Conservation (phyloP, 1,140 invertebrate species). For the Calephelis nemesis region DNA sequence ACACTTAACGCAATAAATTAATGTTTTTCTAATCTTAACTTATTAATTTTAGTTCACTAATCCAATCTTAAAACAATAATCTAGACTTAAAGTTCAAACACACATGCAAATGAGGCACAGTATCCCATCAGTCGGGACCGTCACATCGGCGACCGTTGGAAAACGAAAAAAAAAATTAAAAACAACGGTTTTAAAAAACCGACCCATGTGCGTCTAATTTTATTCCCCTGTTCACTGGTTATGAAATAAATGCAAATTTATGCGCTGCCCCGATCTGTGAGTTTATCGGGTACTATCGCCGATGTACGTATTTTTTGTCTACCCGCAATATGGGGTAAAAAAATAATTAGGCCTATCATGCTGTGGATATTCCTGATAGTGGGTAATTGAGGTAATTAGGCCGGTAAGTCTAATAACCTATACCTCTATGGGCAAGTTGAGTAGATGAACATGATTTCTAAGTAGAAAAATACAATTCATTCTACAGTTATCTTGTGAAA, state of each 20-base stretch:
- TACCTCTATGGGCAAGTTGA: no score
- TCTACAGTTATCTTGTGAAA: no score
- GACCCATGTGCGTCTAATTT: slow-evolving; percentile 71
- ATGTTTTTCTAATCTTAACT: no score
- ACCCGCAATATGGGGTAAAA: slow-evolving; percentile 23
- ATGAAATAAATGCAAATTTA: slow-evolving; percentile 76
- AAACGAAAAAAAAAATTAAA: slow-evolving; percentile 60
- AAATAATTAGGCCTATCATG: slow-evolving; percentile 40
- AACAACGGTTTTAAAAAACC: slow-evolving; percentile 61
- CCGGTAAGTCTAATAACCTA: slow-evolving; percentile 13
- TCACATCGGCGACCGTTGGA: slow-evolving; percentile 46
- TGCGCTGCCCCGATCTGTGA: slow-evolving; percentile 49
- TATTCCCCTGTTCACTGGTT: slow-evolving; percentile 68
- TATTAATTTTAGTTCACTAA: no score
- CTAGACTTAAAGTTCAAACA: background rate
- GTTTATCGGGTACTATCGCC: slow-evolving; percentile 30
- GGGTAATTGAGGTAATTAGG: slow-evolving; percentile 31
- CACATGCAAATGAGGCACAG: slow-evolving; percentile 5
- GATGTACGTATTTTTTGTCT: slow-evolving; percentile 24
- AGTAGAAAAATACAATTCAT: no score
- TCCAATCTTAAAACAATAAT: no score
- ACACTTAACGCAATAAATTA: no score
- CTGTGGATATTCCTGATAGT: slow-evolving; percentile 1
- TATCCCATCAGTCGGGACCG: background rate
- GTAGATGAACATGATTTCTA: no score